Evolutionary conservation across 2,888 invertebrate genomes (phyloP).

Genomic region (Apodemia duryi): DNA sequence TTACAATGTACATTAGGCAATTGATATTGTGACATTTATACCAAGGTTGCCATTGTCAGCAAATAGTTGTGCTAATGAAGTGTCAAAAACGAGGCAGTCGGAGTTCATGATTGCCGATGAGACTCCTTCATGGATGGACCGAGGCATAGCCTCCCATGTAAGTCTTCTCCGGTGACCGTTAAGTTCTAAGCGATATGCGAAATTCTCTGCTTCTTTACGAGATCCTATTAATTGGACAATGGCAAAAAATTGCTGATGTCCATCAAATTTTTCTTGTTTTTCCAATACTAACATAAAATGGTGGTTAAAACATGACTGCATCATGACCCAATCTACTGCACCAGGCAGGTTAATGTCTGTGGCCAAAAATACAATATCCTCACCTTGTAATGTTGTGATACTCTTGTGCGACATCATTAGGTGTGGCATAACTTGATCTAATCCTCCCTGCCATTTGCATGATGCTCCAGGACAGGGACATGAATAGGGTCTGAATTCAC

Average conservation of each 20-base stretch:
- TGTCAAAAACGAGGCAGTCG: slow-evolving; percentile 99
- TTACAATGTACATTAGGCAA: slow-evolving; percentile 80
- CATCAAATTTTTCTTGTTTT: slow-evolving; percentile 98
- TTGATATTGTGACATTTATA: slow-evolving; percentile 99
- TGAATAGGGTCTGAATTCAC: slow-evolving; percentile 98
- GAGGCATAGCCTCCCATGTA: slow-evolving; percentile 99
- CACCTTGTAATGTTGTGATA: slow-evolving; percentile 98
- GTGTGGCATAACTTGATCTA: slow-evolving; percentile 99
- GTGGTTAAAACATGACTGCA: slow-evolving; percentile 99
- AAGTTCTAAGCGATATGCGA: slow-evolving; percentile 98
- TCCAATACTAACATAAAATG: slow-evolving; percentile 99
- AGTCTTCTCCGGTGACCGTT: slow-evolving; percentile 96
- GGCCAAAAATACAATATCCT: slow-evolving; percentile 99
- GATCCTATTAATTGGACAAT: slow-evolving; percentile 99
- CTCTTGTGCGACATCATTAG: slow-evolving; percentile 98
- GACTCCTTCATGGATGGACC: slow-evolving; percentile 99
- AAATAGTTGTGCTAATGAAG: slow-evolving; percentile 98
- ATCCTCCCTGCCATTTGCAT: slow-evolving; percentile 99
- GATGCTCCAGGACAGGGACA: slow-evolving; percentile 99
- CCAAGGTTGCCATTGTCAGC: slow-evolving; percentile 99
- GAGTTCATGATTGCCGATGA: slow-evolving; percentile 98
- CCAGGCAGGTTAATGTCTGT: slow-evolving; percentile 99
- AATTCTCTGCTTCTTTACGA: slow-evolving; percentile 98
- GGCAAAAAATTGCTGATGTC: slow-evolving; percentile 97
- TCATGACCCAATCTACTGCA: slow-evolving; percentile 99